Evolutionary conservation across 2,888 invertebrate species (phyloP).

Genomic region (Cenopis cana): DNA sequence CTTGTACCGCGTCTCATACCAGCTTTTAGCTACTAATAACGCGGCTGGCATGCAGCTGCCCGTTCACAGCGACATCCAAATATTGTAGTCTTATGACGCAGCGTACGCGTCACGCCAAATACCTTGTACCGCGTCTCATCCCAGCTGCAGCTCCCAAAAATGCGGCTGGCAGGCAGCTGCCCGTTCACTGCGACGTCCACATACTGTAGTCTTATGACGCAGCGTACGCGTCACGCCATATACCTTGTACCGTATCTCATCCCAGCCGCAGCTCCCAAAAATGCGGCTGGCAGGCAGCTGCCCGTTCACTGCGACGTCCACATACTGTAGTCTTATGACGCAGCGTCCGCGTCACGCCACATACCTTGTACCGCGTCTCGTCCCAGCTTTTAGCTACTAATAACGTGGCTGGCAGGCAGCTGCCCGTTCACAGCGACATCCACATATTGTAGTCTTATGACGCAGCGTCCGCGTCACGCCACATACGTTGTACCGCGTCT

Average conservation of each 20-base stretch:
- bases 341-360: constrained; percentile 88
- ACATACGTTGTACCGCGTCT: constrained; percentile 86
- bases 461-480: constrained; percentile 89
- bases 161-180: constrained; percentile 87
- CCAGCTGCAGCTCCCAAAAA: constrained; percentile 92
- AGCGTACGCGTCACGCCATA: constrained; percentile 86
- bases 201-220: constrained; percentile 94
- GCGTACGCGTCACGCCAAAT: not conserved
- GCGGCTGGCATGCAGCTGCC: constrained; percentile 88
- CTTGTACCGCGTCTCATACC: not conserved
- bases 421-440: constrained; percentile 92
- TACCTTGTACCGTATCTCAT: constrained; percentile 87
- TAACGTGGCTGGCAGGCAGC: constrained; percentile 88
- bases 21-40: constrained; percentile 93
- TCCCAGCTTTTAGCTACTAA: constrained; percentile 93
- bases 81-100: constrained; percentile 90
- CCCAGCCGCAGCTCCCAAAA: constrained; percentile 93
- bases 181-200: constrained; percentile 94
- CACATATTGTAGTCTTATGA: constrained; percentile 94
- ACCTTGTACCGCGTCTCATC: not conserved
- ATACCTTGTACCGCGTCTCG: constrained; percentile 87
- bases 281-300: constrained; percentile 88
- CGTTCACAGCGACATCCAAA: constrained; percentile 93
- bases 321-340: constrained; percentile 95
- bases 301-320: constrained; percentile 93